Evolutionary conservation across 2,888 invertebrate species (phyloP), one percentile per base, ranked within the genome.

Genomic region (Dicyrtomina minuta): DNA sequence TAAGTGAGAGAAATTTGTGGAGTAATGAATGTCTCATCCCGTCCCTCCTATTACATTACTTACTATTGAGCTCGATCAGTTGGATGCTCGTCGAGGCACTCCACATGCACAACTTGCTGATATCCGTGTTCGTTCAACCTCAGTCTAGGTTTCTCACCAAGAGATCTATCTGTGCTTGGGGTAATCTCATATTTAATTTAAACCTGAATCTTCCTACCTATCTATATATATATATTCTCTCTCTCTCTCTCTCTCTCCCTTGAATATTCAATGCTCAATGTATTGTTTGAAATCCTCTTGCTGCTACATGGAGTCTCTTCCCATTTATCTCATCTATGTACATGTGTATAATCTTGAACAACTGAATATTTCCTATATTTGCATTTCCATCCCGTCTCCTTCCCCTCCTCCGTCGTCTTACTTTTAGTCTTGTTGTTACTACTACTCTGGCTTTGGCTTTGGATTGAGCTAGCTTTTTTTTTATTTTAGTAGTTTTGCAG

Each of bases 81-180:
- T 85, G 85, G 85, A 81, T 83, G 82, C 70, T 75, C 49, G 82
- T 84, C 2, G 84, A 84, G 72, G 84, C 84, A 3, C 75, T 82
- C 58, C 82, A 84, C 78, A 84, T 85, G 84, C 84, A 84, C 79
- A 84, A 83, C 59, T 81, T 84, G 39, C 80, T 85, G 33, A 82
- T 84, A 65, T 83, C 82, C 6, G 84, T 84, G 0, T 85, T 85
- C 79, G 82, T 82, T n/a, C 81, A 82, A 51, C 81, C 83, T 27
- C 83, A 84, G 53, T 81, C 82, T 1, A 79, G 80, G 60, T 85
- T 84, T 75, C 80, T 85, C 79, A 65, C 83, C 33, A 85, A 84
- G 74, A 78, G 85, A 65, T 80, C 81, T 61, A 22, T 83, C 4
- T 75, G 81, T 56, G 84, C 83, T 20, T 85, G 84, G 84, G 84